Evolutionary conservation across 2,797 vertebrate species (phyloP).

Genomic region (Delichon dasypus): DNA sequence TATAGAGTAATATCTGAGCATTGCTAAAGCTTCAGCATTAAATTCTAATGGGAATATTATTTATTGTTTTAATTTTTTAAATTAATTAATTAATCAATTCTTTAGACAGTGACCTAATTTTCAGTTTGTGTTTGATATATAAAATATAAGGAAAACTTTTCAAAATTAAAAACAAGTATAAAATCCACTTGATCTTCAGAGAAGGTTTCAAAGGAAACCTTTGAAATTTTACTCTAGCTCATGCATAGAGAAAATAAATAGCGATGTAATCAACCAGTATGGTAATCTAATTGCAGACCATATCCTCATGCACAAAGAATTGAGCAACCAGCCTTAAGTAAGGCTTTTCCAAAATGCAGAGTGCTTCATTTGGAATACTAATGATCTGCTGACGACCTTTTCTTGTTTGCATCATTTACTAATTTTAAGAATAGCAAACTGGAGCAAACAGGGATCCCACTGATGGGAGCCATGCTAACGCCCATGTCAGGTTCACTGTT

Average conservation of each 20-base stretch:
- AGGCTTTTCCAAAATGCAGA: constrained; percentile 9
- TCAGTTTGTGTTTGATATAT: neutral
- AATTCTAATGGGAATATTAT: neutral
- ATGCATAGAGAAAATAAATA: neutral
- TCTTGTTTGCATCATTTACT: neutral
- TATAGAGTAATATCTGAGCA: neutral
- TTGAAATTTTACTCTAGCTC: neutral
- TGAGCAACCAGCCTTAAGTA: neutral
- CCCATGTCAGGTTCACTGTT: neutral
- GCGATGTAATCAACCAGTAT: neutral
- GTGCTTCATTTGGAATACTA: neutral
- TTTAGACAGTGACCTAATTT: neutral
- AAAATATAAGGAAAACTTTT: neutral
- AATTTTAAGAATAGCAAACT: neutral
- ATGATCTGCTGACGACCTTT: neutral
- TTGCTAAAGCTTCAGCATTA: neutral
- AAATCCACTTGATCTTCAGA: neutral
- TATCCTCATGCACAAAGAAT: neutral
- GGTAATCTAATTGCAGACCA: neutral
- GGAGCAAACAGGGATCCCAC: neutral
- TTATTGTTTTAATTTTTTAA: neutral
- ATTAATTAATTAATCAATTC: neutral
- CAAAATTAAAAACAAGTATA: neutral
- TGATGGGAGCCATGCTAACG: fast-evolving
- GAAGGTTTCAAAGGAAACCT: neutral